Base-by-base conservation (phyloP, 2,888 invertebrate species). In the Xestia rhomboidea region DNA sequence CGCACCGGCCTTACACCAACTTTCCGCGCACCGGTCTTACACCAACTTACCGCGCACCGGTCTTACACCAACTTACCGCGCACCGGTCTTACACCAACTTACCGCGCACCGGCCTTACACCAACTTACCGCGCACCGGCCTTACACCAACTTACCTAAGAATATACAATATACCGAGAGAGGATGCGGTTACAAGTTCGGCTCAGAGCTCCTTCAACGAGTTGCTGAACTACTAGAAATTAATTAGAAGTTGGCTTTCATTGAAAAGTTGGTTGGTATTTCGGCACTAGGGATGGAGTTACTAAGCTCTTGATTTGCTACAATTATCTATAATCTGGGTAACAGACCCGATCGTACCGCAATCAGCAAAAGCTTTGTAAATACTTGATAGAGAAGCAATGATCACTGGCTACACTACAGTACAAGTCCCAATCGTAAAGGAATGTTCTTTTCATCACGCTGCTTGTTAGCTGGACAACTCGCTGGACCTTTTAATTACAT, bases 41-140 rank as follows among this genome's bases (percentile, higher is more conserved):
- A 8, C 51, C 60, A 13, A n/a, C 62, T 54, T 51, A 72, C 54
- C 79, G n/a, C n/a, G n/a, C n/a, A 13, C 44, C 46, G 24, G 51
- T 54, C 78, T 78, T n/a, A 54, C 67, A 8, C 51, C 60, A 13
- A n/a, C 62, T 54, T 51, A 72, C 54, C 79, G n/a, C n/a, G n/a
- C n/a, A 13, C 44, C 46, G 24, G 51, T 54, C 78, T 78, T n/a
- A 54, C 67, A 8, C 51, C 60, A 13, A n/a, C 62, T 54, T 51
- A 72, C 54, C 79, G n/a, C n/a, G n/a, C n/a, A 13, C 44, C 46
- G 24, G 51, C 60, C 78, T 78, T n/a, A 54, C 67, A 8, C 51
- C 60, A 13, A n/a, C 62, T 54, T n/a, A n/a, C n/a, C n/a, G n/a
- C n/a, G 4, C n/a, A 13, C 44, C 46, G 24, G 51, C 60, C 78